Percentiles rank a stretch among this genome's conserved stretches.
Conservation (phyloP, 2,797 vertebrate species). For the Pempheris klunzingeri region DNA sequence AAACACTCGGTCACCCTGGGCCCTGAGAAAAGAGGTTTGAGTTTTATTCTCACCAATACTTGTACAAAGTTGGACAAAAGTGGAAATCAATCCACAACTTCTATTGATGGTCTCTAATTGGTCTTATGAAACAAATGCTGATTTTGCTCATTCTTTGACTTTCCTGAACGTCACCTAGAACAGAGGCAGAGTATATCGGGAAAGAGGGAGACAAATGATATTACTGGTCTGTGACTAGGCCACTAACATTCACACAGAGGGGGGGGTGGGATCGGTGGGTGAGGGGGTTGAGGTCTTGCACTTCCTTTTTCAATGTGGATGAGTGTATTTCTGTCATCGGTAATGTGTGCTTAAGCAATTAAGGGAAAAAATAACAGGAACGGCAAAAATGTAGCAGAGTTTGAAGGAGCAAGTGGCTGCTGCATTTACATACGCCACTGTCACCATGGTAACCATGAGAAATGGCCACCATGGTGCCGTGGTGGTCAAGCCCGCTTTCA, state of each 20-base stretch:
- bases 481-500: no score
- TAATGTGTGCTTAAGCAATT: no score
- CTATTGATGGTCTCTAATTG: neutral
- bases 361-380: no score
- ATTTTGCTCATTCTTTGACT: neutral
- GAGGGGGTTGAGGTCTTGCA: no score
- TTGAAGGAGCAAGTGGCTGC: no score
- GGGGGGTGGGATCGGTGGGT: no score
- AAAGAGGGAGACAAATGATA: neutral
- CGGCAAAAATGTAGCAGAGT: no score
- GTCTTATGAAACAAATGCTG: neutral
- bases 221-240: neutral
- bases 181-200: neutral
- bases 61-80: conserved; percentile 14
- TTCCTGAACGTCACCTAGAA: neutral
- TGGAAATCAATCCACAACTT: conserved; percentile 26
- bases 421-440: no score
- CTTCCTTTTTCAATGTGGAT: no score
- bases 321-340: no score
- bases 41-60: conserved; percentile 1
- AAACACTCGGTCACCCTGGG: neutral
- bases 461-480: no score
- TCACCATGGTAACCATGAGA: no score
- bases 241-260: neutral
- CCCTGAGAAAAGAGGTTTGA: neutral